A percentile compares a stretch with the other conserved stretches of the same genome.
Conservation (phyloP, 1,140 invertebrate genomes). For the Diachasma alloeum region DNA sequence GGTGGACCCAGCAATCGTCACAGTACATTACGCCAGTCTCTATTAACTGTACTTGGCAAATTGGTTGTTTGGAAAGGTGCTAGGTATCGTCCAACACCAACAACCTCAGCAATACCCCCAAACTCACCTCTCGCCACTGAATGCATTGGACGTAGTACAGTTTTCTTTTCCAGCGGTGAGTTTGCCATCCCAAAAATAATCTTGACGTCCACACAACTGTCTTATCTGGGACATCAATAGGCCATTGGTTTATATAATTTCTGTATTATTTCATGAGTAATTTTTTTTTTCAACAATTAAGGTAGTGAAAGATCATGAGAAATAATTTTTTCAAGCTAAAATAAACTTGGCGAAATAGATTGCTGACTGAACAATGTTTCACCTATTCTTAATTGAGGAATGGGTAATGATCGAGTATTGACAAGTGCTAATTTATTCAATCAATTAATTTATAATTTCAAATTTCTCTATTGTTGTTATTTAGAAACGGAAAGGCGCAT, state of each 20-base stretch:
- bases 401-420: background rate
- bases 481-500: conserved; percentile 93
- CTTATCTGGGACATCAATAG: too few species aligned
- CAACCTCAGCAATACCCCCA: conserved; percentile 49
- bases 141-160: conserved; percentile 70
- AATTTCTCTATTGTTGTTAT: conserved; percentile 32
- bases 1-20: conserved; percentile 53
- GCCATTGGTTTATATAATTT: too few species aligned
- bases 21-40: conserved; percentile 67
- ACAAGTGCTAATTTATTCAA: background rate
- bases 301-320: too few species aligned
- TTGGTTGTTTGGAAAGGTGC: conserved; percentile 69
- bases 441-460: background rate
- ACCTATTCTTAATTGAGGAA: too few species aligned
- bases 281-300: too few species aligned
- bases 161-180: conserved; percentile 72
- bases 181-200: conserved; percentile 31
- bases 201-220: too few species aligned
- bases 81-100: conserved; percentile 62
- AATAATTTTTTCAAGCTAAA: too few species aligned
- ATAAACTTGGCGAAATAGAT: too few species aligned
- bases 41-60: conserved; percentile 74
- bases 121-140: conserved; percentile 66
- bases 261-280: too few species aligned
- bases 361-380: too few species aligned